Evolutionary conservation across 2,797 vertebrate genomes (phyloP), one percentile per base, ranked within the genome.

Genomic region (Sebastes hopkinsi): DNA sequence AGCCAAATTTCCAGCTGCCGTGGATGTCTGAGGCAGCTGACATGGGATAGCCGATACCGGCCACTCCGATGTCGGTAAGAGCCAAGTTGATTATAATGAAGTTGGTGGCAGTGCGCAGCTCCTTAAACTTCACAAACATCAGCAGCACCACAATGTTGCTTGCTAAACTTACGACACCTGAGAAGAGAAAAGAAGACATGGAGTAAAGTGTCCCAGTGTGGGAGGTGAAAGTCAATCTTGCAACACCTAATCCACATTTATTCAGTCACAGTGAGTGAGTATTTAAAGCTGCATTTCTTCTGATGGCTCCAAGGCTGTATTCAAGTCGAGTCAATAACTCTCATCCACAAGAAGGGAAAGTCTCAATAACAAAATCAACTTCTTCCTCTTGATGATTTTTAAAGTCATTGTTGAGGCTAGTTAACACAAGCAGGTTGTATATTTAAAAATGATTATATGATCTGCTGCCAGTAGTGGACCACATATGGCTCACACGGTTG

Each of bases 71-170:
- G 85, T 99, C 98, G 3, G 99, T 99, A 50, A 99, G 93, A 67
- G 98, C 98, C 93, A 99, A 91, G 92, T 99, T 99, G 86, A 99
- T 97, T 67, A 99, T 99, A 36, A 99, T 97, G 27, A 97, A 96
- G 8, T 99, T 99, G n/a, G 97, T 99, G 69, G 97, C 96, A 4
- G 97, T 99, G 30, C 97, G 97, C 36, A 99, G 97, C 74, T 98
- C 98, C 92, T 96, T 98, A 89, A 96, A 97, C 89, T 98, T 99
- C 59, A 97, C 90, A 82, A 99, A 99, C 96, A 99, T 99, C 55
- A 97, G 92, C 83, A 99, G 92, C 78, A 99, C 97, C 67, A 97
- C 87, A 64, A 99, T 88, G 92, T 99, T 99, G 94, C 98, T 99
- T 50, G 95, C 83, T 89, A 99, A 94, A 94, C 98, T 99, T 91